Evolutionary conservation across 2,888 invertebrate genomes (phyloP), one percentile per base, ranked within the genome.

Genomic region (Fissipunctia ypsillon): DNA sequence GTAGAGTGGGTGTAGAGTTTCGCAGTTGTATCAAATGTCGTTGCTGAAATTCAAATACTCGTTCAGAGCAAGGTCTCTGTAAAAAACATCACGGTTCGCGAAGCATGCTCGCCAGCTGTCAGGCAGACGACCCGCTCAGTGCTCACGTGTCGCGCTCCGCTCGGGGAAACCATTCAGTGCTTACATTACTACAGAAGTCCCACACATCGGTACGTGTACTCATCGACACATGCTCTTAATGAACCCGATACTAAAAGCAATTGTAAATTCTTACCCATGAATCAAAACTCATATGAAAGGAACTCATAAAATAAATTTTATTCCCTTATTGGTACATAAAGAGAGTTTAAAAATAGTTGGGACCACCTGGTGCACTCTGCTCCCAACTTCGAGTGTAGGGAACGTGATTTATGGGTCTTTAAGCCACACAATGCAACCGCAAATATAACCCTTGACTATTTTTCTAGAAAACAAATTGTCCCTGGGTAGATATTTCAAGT

Each of bases 61-160:
- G 86, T 90, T 90, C 91, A 90, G 92, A 92, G 92, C 92, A 92
- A 90, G 84, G 83, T 87, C 83, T 89, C 76, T 81, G 90, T 92
- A 96, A 96, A 96, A 96, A 96, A 94, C 88, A 89, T 93, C 92
- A 95, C 94, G 96, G 93, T 94, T 90, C 93, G 92, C 84, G 89
- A 89, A 92, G 88, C 95, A 93, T 91, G 93, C 90, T 85, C 87
- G 86, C 90, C 95, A 94, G 94, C 95, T 95, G 95, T 86, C 91
- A 83, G 73, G 79, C 87, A 84, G 79, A 78, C 85, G 79, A 78
- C 84, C 73, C 41, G 76, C 69, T 76, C 81, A 74, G 73, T 52
- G 64, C 71, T 73, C 81, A 78, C 73, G 76, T 54, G 54, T n/a
- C 59, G 43, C 50, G 19, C 52, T 48, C 6, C 76, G 61, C 67